phyloP scores from a whole-genome alignment of 2,797 vertebrate genomes.

The Staurois parvus region DNA sequence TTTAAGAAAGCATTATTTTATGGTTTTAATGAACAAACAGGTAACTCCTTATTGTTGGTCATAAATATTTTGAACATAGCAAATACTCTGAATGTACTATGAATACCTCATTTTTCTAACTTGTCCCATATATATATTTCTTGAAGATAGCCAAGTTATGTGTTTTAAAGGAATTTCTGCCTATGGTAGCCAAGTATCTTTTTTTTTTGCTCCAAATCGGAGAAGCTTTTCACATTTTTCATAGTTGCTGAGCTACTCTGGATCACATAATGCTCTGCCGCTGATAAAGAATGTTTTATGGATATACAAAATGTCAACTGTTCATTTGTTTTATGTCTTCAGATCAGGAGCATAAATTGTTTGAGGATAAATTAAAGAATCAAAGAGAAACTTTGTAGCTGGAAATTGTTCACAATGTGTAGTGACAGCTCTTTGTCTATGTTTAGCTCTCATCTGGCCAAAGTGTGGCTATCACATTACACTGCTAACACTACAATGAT shows the following conservation, averaged over 20 bases:
- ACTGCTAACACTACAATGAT: neutral
- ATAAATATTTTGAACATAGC: neutral
- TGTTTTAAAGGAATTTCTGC: conserved; percentile 33
- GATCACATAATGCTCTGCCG: conserved; percentile 43
- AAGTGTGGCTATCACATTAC: neutral
- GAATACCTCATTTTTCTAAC: neutral
- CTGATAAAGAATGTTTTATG: conserved; percentile 54
- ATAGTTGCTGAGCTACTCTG: conserved; percentile 11
- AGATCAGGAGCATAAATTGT: conserved; percentile 11
- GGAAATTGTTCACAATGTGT: neutral
- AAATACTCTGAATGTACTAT: neutral
- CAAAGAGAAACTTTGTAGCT: neutral
- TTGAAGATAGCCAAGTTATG: neutral
- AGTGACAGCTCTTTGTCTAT: neutral
- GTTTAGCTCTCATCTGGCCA: neutral
- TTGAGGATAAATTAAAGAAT: neutral
- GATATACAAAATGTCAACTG: conserved; percentile 33
- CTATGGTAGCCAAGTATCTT: conserved; percentile 5
- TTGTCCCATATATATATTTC: conserved; percentile 12
- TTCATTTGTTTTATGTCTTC: conserved; percentile 46
- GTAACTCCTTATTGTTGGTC: neutral
- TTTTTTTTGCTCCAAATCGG: conserved; percentile 16
- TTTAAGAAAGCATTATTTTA: neutral
- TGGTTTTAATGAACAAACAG: neutral
- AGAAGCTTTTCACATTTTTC: conserved; percentile 26